phyloP scores from a whole-genome alignment of 2,888 invertebrate species.

The Iphiclides podalirius region DNA sequence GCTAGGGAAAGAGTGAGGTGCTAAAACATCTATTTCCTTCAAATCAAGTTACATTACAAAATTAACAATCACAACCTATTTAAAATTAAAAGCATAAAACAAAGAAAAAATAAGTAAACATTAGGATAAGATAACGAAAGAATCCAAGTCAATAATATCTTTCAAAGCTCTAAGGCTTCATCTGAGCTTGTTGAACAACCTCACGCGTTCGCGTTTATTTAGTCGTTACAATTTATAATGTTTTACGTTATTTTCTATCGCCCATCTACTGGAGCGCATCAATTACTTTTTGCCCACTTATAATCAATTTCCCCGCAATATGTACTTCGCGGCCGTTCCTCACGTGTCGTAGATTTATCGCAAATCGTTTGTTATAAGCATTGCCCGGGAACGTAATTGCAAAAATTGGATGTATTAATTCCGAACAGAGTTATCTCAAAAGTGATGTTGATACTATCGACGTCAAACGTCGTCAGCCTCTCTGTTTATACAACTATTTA shows the following conservation, averaged over 20 bases:
- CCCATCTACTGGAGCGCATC: neutral
- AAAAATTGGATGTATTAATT: constrained; percentile 2
- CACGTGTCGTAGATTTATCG: constrained; percentile 13
- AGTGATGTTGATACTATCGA: neutral
- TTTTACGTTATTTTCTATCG: constrained; percentile 6
- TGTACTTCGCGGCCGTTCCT: neutral
- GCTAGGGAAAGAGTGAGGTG: no score
- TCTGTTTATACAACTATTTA: constrained; percentile 51
- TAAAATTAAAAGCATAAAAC: no score
- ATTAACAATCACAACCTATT: no score
- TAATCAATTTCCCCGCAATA: constrained; percentile 18
- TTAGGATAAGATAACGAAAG: no score
- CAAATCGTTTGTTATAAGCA: constrained; percentile 6
- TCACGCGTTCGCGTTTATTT: neutral
- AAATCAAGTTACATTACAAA: no score
- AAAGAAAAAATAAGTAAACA: no score
- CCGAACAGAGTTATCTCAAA: neutral
- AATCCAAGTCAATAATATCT: no score
- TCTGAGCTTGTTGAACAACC: constrained; percentile 1
- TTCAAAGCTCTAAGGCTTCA: neutral
- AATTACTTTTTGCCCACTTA: constrained; percentile 7
- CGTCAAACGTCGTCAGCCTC: neutral
- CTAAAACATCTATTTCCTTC: no score
- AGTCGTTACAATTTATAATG: constrained; percentile 3
- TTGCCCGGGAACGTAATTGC: constrained; percentile 5